phyloP scores from a whole-genome alignment of 2,797 vertebrate species.

The Acridotheres tristis region DNA sequence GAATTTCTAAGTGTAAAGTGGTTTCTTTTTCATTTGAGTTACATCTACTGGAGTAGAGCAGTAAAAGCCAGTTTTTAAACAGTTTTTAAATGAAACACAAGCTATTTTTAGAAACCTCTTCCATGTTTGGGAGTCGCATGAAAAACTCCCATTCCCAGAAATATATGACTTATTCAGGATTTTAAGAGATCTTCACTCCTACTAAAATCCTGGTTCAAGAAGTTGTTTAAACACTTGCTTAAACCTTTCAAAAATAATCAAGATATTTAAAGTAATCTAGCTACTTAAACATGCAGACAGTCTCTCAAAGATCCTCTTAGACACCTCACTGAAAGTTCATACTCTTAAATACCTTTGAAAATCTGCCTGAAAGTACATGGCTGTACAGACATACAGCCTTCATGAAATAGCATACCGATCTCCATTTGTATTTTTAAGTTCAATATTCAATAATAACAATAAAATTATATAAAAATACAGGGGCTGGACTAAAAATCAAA shows the following conservation, averaged over 20 bases:
- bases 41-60: constrained; percentile 42
- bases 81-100: constrained; percentile 18
- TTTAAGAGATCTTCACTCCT: background rate
- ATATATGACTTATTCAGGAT: background rate
- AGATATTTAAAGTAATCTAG: constrained; percentile 43
- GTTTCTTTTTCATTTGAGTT: constrained; percentile 53
- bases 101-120: background rate
- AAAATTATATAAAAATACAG: background rate
- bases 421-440: background rate
- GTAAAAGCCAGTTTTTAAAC: constrained; percentile 65
- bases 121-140: background rate
- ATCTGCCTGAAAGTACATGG: background rate
- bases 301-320: constrained; percentile 33
- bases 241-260: background rate
- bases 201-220: background rate
- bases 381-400: background rate
- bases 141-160: background rate
- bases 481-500: background rate
- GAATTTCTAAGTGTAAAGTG: constrained; percentile 67
- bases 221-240: constrained; percentile 2
- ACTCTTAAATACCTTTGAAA: constrained; percentile 21
- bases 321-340: background rate
- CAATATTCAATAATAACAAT: background rate
- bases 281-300: constrained; percentile 30
- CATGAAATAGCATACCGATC: background rate